Base-by-base conservation (phyloP, 2,888 invertebrate species). In the Creontiades dilutus region DNA sequence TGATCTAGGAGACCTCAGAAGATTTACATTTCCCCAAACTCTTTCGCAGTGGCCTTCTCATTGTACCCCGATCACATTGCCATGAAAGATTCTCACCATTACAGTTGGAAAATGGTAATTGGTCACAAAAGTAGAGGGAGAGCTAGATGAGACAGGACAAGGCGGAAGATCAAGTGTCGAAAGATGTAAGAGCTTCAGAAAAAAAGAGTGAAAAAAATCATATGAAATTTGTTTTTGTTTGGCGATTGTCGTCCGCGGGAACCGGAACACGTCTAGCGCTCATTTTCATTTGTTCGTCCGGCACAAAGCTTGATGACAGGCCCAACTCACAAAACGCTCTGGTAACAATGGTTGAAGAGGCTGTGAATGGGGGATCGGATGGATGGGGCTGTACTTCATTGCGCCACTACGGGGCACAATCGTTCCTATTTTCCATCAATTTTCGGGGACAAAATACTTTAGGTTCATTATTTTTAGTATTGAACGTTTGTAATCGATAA, bases 261-360 rank as follows among this genome's bases (percentile, higher is more conserved):
- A 82, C 82, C 82, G 82, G 82, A 82, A 82, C 47, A 82, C 82
- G 82, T 48, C 82, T 48, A 68, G 68, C 68, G 68, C 68, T 68
- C 68, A 68, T 68, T 68, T 68, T 27, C 68, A 68, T 68, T 68
- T 68, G 68, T 68, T 68, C 23, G 68, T 2, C 27, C 68, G 68
- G 12, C 68, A 68, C 68, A 68, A 27, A 68, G 68, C 68, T 68
- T 68, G 68, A 68, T 68, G 68, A 68, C 68, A 68, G 68, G 68
- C 68, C 68, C 68, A 9, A 23, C 68, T 68, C 68, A 68, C 68
- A 68, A 68, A 68, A 68, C 68, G 68, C 68, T 23, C 61, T 12
- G 68, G 23, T 68, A 68, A 68, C 68, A 68, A 68, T 68, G 23
- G 68, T 12, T 27, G 23, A 23, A 68, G 68, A 68, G 68, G 68